These are phyloP conservation scores for Lasioglossum zephyrum DNA, from an alignment of 2,888 invertebrate genomes.

Conservation along the genomic window DNA sequence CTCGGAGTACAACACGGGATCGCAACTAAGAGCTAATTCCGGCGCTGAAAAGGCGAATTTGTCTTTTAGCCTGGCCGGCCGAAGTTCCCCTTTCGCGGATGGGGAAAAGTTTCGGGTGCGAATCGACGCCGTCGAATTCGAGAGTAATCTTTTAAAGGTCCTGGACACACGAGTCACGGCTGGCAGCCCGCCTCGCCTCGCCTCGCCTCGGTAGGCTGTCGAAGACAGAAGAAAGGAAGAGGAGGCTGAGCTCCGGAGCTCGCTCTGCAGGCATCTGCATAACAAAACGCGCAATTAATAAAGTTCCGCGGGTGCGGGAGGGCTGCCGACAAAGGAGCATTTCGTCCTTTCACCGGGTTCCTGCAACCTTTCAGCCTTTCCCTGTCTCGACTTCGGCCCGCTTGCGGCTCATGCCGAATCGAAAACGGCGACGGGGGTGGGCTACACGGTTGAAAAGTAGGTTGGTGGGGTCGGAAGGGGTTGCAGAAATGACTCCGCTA, in stretches of 20 bases:
- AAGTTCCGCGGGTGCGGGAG: conserved; percentile 78
- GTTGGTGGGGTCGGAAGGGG: conserved; percentile 27
- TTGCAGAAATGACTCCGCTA: conserved; percentile 35
- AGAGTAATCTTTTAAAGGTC: conserved; percentile 78
- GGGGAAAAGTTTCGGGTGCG: conserved; percentile 67
- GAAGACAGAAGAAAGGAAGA: conserved; percentile 35
- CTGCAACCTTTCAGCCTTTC: conserved; percentile 48
- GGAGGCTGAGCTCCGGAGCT: conserved; percentile 32
- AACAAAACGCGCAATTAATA: conserved; percentile 84
- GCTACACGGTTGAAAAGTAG: conserved; percentile 25
- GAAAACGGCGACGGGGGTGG: background rate
- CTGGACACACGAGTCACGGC: conserved; percentile 57
- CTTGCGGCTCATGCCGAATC: conserved; percentile 34
- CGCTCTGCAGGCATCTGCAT: conserved; percentile 80
- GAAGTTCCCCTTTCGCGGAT: conserved; percentile 22
- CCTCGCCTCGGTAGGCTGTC: conserved; percentile 33
- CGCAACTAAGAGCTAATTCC: background rate
- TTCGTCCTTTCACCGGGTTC: conserved; percentile 78
- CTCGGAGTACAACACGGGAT: background rate
- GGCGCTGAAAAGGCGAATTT: conserved; percentile 9
- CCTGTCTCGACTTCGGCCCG: conserved; percentile 12
- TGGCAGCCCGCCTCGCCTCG: conserved; percentile 8
- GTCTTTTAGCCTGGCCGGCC: background rate
- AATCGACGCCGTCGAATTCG: conserved; percentile 76
- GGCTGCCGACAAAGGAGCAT: conserved; percentile 82